Percentiles rank a stretch among this genome's conserved stretches.
phyloP scores from a whole-genome alignment of 1,140 invertebrate species.

The Tribolium madens region DNA sequence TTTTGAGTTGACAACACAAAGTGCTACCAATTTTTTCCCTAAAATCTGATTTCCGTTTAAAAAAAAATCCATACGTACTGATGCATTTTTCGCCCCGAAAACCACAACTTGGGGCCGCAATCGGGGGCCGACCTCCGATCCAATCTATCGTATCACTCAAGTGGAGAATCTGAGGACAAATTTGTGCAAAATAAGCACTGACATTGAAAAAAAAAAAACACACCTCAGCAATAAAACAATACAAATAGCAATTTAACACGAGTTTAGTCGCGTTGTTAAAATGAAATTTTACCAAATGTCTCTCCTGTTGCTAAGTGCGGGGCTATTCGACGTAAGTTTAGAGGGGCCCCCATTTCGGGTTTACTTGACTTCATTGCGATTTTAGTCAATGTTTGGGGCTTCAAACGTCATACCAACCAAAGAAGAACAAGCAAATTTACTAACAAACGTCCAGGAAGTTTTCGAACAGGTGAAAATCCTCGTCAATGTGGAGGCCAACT shows the following conservation, averaged over 20 bases:
- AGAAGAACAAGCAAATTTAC: conserved; percentile 56
- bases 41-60: too few species aligned
- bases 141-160: conserved; percentile 81
- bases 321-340: conserved; percentile 33
- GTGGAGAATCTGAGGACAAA: conserved; percentile 74
- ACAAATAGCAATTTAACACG: neutral
- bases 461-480: conserved; percentile 54
- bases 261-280: neutral
- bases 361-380: neutral
- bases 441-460: conserved; percentile 56
- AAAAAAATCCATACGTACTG: too few species aligned
- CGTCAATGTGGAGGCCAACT: conserved; percentile 47
- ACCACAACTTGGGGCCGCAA: conserved; percentile 94
- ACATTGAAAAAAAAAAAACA: conserved; percentile 35
- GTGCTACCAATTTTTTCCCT: too few species aligned
- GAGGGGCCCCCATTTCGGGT: neutral
- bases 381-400: conserved; percentile 14
- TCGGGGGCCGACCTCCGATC: conserved; percentile 79
- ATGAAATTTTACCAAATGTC: conserved; percentile 25
- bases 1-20: too few species aligned
- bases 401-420: conserved; percentile 52
- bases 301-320: conserved; percentile 4
- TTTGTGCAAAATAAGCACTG: neutral
- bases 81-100: conserved; percentile 92
- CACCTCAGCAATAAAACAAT: neutral